Evolutionary conservation across 2,797 vertebrate genomes (phyloP).

Genomic region (Enteromius afrohamiltoni): DNA sequence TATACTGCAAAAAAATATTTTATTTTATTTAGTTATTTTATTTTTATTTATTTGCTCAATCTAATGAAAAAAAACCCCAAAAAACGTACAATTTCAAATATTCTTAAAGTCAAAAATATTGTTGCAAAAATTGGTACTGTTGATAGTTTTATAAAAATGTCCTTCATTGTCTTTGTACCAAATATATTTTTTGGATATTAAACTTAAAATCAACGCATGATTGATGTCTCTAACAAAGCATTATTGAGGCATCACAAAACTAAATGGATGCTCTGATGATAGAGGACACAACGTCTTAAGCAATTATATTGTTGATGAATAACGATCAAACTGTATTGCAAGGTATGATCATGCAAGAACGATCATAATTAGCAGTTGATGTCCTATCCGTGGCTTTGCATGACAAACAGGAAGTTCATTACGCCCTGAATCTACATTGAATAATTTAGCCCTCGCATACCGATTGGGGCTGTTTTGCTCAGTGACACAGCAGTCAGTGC

Average conservation of each 20-base stretch:
- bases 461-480: slow-evolving; percentile 16
- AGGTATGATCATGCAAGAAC: slow-evolving; percentile 3
- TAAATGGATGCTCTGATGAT: slow-evolving; percentile 2
- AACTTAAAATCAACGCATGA: neutral
- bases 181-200: neutral
- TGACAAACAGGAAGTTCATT: slow-evolving; percentile 24
- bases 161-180: no score
- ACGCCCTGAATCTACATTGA: slow-evolving; percentile 2
- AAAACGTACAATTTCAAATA: no score
- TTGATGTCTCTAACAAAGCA: neutral
- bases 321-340: neutral
- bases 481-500: slow-evolving; percentile 19
- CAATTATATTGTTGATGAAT: slow-evolving; percentile 30
- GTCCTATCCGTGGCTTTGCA: slow-evolving; percentile 13
- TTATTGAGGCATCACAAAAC: neutral
- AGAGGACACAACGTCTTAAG: slow-evolving; percentile 15
- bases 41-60: no score
- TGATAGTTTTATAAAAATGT: no score
- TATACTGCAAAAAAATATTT: no score
- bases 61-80: no score
- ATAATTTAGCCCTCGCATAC: slow-evolving; percentile 11
- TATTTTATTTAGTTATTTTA: no score
- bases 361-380: slow-evolving; percentile 7
- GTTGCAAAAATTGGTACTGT: no score
- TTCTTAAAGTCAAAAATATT: no score